Conservation (phyloP, 37 sponge, comb jelly and placozoan genomes). For the Chondrosia reniformis region DNA sequence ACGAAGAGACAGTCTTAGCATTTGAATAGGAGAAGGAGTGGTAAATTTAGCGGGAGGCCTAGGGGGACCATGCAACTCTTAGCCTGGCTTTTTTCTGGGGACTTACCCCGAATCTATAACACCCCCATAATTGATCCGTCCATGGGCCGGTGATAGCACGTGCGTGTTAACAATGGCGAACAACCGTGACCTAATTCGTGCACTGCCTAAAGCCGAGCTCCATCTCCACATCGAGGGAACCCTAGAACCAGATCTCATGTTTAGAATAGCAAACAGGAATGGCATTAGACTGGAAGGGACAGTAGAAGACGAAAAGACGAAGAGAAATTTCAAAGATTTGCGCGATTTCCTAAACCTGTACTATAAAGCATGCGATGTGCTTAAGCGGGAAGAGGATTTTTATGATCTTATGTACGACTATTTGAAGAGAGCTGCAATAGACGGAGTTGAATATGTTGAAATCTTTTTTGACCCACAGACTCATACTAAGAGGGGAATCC, state of each 20-base stretch:
- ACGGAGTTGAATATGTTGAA: constrained; percentile 63
- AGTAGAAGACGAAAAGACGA: constrained; percentile 38
- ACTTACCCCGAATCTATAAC: no score
- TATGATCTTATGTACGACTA: constrained; percentile 78
- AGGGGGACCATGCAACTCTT: no score
- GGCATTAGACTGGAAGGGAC: constrained; percentile 48
- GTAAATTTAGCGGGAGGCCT: no score
- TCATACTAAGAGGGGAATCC: constrained; percentile 56
- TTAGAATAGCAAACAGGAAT: constrained; percentile 55
- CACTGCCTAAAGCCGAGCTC: constrained; percentile 70
- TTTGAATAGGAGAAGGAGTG: no score
- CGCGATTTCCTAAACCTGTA: constrained; percentile 71
- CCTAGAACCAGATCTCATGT: constrained; percentile 73
- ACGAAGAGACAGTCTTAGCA: no score
- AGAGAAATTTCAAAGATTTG: constrained; percentile 59
- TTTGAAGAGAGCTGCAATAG: constrained; percentile 45
- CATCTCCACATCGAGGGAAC: constrained; percentile 84
- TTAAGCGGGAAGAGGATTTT: constrained; percentile 59
- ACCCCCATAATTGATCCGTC: no score
- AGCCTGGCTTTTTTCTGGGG: no score
- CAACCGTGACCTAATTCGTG: no score
- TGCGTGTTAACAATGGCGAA: no score
- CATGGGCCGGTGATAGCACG: no score
- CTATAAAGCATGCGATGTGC: constrained; percentile 61
- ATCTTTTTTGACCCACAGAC: constrained; percentile 82